Conservation (phyloP, 2,113 vertebrate genomes). For the Halcyon senegalensis region DNA sequence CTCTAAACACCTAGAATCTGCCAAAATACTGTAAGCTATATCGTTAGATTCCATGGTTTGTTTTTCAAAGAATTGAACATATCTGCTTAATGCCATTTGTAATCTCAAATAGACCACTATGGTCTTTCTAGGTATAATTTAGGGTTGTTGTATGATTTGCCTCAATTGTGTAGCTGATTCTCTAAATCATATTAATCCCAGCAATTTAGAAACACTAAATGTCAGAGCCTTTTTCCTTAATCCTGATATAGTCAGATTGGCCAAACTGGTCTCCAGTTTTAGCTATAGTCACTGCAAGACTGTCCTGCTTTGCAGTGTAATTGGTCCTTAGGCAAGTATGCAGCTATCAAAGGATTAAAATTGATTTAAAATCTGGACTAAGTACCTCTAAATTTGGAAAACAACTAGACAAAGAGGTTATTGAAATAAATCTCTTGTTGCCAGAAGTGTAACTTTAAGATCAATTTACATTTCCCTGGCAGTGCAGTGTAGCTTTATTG, state of each 20-base stretch:
- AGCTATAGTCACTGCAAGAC: background rate
- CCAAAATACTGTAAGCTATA: background rate
- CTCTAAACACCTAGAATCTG: background rate
- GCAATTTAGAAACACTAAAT: background rate
- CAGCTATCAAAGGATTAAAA: background rate
- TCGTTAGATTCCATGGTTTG: background rate
- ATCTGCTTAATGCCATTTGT: background rate
- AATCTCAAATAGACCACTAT: background rate
- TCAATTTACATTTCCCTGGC: background rate
- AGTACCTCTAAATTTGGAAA: background rate
- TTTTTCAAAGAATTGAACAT: background rate
- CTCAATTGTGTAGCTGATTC: background rate
- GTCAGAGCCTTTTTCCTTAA: background rate
- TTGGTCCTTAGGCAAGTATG: background rate
- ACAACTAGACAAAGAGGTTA: background rate
- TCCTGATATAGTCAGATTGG: background rate
- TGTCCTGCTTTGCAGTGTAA: background rate
- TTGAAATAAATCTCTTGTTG: background rate
- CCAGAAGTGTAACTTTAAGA: background rate
- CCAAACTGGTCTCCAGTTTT: background rate
- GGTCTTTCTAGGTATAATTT: background rate
- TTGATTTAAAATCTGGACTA: background rate
- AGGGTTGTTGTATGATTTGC: background rate
- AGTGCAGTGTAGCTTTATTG: background rate
- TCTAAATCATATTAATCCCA: background rate